Evolutionary conservation across 2,113 vertebrate species (phyloP).

Genomic region (Nymphicus hollandicus): DNA sequence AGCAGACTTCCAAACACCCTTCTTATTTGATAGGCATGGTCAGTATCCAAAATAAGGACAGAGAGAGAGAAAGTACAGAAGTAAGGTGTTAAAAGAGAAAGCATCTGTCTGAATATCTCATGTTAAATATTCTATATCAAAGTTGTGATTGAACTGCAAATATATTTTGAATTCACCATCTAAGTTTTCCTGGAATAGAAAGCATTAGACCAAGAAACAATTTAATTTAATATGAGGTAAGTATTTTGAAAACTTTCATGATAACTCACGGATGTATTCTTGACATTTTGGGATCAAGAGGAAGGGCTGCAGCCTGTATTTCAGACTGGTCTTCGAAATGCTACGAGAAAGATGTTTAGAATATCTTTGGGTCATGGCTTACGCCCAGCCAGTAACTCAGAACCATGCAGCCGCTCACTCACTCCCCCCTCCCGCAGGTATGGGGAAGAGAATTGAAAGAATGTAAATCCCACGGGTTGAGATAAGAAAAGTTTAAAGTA

Average conservation of each 20-base stretch:
- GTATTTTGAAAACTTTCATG: background rate
- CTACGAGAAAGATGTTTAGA: background rate
- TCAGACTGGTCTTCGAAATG: background rate
- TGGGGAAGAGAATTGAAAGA: background rate
- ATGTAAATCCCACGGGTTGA: background rate
- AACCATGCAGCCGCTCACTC: background rate
- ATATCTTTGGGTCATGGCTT: background rate
- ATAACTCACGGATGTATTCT: background rate
- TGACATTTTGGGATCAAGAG: background rate
- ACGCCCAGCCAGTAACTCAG: background rate
- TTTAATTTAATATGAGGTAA: background rate
- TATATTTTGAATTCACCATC: background rate
- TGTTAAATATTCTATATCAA: background rate
- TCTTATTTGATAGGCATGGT: background rate
- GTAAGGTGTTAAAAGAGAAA: background rate
- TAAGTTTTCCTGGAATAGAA: background rate
- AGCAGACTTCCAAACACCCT: background rate
- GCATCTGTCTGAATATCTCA: background rate
- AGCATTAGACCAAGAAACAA: background rate
- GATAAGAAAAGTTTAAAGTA: background rate
- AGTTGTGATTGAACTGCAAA: background rate
- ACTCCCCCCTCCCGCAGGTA: background rate
- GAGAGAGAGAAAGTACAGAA: background rate
- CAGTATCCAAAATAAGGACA: background rate
- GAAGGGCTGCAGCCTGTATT: background rate